These are phyloP conservation scores for Rhabditoides inermis DNA, from an alignment of 2,888 invertebrate genomes.

Conservation along the genomic window DNA sequence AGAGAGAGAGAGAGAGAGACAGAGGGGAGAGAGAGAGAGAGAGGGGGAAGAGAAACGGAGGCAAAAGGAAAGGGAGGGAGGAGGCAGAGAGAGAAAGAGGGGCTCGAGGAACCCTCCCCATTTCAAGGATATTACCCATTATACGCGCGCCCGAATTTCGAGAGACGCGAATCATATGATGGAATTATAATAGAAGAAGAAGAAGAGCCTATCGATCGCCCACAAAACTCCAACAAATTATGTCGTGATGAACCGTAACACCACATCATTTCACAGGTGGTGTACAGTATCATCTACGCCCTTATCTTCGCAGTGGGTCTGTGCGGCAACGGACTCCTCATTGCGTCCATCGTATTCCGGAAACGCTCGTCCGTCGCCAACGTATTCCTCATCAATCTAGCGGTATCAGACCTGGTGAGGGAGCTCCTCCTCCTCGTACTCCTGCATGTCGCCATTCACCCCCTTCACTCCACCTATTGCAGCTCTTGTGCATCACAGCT, in stretches of 20 bases:
- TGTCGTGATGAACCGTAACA: too few relatives aligned
- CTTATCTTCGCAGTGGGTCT: slow-evolving; percentile 46
- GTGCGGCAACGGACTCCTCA: slow-evolving; percentile 47
- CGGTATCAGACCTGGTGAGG: slow-evolving; percentile 73
- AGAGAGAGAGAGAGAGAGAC: too few relatives aligned
- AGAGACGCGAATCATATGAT: neutral
- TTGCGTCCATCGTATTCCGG: slow-evolving; percentile 38
- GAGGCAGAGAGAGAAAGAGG: too few relatives aligned
- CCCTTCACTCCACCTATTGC: slow-evolving; percentile 10
- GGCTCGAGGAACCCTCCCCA: too few relatives aligned
- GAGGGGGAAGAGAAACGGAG: too few relatives aligned
- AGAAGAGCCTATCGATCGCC: neutral
- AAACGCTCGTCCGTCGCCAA: slow-evolving; percentile 59
- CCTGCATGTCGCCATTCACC: neutral
- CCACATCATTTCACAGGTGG: too few relatives aligned
- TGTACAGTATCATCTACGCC: slow-evolving; percentile 41
- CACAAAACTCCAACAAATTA: slow-evolving; percentile 3
- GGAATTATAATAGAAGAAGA: too few relatives aligned
- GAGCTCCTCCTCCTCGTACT: neutral
- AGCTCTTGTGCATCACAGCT: slow-evolving; percentile 77
- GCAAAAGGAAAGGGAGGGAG: too few relatives aligned
- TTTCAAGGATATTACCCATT: neutral
- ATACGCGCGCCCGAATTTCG: neutral
- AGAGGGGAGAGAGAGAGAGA: too few relatives aligned
- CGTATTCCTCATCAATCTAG: slow-evolving; percentile 88